Base-by-base conservation (phyloP, 2,888 invertebrate species). In the Melipona beecheii region DNA sequence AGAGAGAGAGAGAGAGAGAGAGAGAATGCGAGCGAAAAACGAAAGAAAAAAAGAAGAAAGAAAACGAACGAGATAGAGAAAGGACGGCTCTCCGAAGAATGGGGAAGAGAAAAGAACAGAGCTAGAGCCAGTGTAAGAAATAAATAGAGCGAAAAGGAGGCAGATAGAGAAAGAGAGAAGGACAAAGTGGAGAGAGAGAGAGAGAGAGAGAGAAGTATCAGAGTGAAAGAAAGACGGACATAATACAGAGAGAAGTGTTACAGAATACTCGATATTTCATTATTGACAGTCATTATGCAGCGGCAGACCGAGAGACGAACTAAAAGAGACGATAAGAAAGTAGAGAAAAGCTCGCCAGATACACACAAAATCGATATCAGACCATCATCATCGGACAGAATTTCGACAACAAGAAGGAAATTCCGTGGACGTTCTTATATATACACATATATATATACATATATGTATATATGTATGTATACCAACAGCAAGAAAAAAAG, bases 201-300 rank as follows among this genome's bases (percentile, higher is more conserved):
- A 74, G n/a, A 27, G 43, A 64, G 15, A 58, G 49, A 71, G 6
- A 74, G 31, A 56, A 6, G 19, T 19, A 31, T n/a, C 2, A n/a
- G 66, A 66, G n/a, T 4, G 50, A 60, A 36, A 27, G n/a, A 65
- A 19, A 50, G 62, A 65, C 4, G 70, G 58, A 31, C 65, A 58
- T 71, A 76, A 73, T 77, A 66, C 56, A 81, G 65, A 66, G 54
- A 81, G 65, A 85, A 85, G 62, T 78, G 75, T 88, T 82, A 76
- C 65, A 76, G 64, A 54, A 72, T 78, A 80, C 68, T 68, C 70
- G 72, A 64, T 76, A 81, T 72, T 58, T 54, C 49, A 19, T 78
- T 69, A 56, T 58, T 24, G 69, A 70, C 70, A 78, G 72, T 86
- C 84, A 86, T 86, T 89, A 89, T 84, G 87, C 89, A 87, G 77